Evolutionary conservation across 2,888 invertebrate genomes (phyloP).

Genomic region (Limnephilus lunatus): DNA sequence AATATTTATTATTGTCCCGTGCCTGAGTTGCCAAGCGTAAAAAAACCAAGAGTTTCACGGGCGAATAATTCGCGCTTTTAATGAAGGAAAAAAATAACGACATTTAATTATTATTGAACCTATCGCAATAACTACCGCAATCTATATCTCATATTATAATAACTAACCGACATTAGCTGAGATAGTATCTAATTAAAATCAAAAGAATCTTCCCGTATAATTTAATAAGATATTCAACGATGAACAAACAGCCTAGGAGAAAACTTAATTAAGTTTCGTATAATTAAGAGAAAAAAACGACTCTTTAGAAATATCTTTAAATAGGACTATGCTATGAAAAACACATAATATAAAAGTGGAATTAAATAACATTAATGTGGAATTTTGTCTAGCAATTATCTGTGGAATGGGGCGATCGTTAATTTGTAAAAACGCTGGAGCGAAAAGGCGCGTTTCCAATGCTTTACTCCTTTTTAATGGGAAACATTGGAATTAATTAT

Average conservation of each 20-base stretch:
- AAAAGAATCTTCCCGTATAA: background rate
- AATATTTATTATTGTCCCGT: background rate
- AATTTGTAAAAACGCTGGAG: background rate
- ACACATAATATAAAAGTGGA: slow-evolving; percentile 12
- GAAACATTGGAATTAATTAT: slow-evolving; percentile 39
- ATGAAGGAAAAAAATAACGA: background rate
- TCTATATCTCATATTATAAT: background rate
- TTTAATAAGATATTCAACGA: background rate
- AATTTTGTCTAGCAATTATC: slow-evolving; percentile 29
- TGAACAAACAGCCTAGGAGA: background rate
- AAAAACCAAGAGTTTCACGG: background rate
- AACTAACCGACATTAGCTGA: background rate
- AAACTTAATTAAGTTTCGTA: background rate
- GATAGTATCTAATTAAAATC: background rate
- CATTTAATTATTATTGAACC: background rate
- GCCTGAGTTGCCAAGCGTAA: slow-evolving; percentile 12
- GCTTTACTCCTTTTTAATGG: slow-evolving; percentile 25
- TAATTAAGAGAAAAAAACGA: background rate
- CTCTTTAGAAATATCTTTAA: background rate
- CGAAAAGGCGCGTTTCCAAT: background rate
- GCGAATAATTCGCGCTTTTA: background rate
- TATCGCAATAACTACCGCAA: background rate
- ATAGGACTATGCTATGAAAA: background rate
- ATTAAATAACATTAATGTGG: slow-evolving; percentile 14
- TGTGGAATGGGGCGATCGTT: background rate